A percentile compares a stretch with the other conserved stretches of the same genome.
Evolutionary conservation across 2,797 vertebrate species (phyloP).

Genomic region (Mormyrus proboscirostris): DNA sequence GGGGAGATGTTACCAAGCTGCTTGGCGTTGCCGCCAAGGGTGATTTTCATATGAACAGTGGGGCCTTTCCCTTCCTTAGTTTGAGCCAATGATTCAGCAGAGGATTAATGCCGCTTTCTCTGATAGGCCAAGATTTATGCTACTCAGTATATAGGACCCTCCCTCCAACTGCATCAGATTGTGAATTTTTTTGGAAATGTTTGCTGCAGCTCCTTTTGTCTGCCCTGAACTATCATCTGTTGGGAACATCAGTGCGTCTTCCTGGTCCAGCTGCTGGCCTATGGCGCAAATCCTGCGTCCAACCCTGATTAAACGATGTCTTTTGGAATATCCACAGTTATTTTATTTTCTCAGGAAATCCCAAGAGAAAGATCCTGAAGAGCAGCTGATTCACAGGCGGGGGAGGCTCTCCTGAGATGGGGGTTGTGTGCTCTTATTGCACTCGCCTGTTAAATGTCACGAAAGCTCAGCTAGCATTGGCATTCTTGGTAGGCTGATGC

Average conservation of each 20-base stretch:
- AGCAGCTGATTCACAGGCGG: constrained; percentile 36
- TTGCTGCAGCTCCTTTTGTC: constrained; percentile 25
- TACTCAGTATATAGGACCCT: constrained; percentile 4
- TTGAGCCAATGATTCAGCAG: constrained; percentile 18
- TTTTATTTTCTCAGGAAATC: constrained; percentile 40
- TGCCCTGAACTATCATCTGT: constrained; percentile 49
- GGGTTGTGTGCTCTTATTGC: not conserved
- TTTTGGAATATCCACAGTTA: constrained; percentile 36
- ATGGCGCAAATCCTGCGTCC: constrained; percentile 40
- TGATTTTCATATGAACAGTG: not conserved
- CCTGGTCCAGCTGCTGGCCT: constrained; percentile 14
- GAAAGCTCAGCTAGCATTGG: not conserved
- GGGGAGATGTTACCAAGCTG: not conserved
- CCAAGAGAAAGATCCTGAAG: constrained; percentile 45
- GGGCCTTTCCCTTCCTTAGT: constrained; percentile 29
- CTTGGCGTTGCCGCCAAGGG: not conserved
- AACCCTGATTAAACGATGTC: constrained; percentile 53
- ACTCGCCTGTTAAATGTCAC: not conserved
- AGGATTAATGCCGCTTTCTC: constrained; percentile 20
- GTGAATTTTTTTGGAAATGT: not conserved
- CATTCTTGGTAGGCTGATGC: not conserved
- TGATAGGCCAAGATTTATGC: constrained; percentile 29
- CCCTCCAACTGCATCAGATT: constrained; percentile 46
- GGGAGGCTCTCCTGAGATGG: constrained; percentile 7
- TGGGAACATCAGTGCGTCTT: constrained; percentile 42